Conservation (phyloP, 2,113 vertebrate genomes). For the Puffinus mauretanicus region DNA sequence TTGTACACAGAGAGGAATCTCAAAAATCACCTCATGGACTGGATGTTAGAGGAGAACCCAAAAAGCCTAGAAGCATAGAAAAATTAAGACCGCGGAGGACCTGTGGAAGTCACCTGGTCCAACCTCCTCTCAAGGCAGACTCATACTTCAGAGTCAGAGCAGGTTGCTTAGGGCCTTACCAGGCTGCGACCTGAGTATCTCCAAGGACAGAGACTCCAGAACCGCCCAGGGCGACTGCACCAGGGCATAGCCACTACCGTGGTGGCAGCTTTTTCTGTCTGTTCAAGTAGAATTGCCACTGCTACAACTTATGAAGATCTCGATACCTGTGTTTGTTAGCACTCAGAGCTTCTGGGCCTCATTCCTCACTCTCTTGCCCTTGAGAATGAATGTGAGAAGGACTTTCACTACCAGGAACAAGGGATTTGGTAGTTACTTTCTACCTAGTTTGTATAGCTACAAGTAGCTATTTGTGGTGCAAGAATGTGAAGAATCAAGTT, state of each 20-base stretch:
- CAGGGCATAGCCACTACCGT: background rate
- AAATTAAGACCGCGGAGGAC: background rate
- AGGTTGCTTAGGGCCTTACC: background rate
- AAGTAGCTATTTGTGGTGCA: background rate
- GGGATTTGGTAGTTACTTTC: background rate
- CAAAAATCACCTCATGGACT: background rate
- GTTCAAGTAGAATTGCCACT: background rate
- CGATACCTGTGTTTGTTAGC: background rate
- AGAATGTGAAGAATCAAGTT: background rate
- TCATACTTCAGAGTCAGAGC: background rate
- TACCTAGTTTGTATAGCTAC: background rate
- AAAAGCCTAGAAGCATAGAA: background rate
- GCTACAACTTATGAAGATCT: background rate
- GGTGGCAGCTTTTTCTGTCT: background rate
- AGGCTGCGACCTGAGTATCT: background rate
- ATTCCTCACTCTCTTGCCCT: background rate
- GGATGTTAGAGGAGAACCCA: background rate
- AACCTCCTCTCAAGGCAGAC: background rate
- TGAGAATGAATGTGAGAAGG: background rate
- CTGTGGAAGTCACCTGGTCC: background rate
- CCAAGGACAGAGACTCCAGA: background rate
- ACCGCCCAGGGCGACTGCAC: rapidly evolving
- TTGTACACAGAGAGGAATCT: background rate
- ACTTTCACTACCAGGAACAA: background rate
- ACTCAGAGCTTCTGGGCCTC: background rate